Conservation (phyloP, 2,888 invertebrate species). For the Brenthis ino region DNA sequence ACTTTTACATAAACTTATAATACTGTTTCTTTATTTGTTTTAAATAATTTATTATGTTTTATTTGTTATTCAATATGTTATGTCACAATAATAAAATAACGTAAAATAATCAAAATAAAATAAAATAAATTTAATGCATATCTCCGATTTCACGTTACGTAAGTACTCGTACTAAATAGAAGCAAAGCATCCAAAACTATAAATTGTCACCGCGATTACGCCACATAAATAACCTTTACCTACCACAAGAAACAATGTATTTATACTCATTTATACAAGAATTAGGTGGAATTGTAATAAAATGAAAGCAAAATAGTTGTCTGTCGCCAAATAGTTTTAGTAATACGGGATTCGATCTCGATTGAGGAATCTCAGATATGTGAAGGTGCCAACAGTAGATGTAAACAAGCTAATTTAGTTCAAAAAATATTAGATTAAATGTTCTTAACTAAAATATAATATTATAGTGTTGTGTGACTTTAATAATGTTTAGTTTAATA, state of each 20-base stretch:
- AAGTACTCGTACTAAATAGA: not conserved
- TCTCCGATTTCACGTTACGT: no score
- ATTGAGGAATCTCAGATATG: not conserved
- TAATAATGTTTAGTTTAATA: no score
- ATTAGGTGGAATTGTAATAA: not conserved
- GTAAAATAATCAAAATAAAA: no score
- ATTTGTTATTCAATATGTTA: no score
- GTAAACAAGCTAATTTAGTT: constrained; percentile 47
- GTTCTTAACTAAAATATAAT: no score
- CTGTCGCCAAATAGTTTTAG: constrained; percentile 5
- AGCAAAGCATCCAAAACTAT: constrained; percentile 1
- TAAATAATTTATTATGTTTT: no score
- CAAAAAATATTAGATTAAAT: constrained; percentile 33
- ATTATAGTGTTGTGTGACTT: no score
- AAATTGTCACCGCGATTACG: constrained; percentile 13
- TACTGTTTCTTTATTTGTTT: no score
- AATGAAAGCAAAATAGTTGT: not conserved
- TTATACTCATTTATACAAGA: constrained; percentile 5
- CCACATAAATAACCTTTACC: constrained; percentile 19
- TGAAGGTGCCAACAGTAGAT: constrained; percentile 2
- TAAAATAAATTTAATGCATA: no score
- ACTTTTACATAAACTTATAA: no score
- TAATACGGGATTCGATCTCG: not conserved
- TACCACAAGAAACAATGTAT: constrained; percentile 19
- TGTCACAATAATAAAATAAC: no score